Percentiles rank a stretch among this genome's conserved stretches.
phyloP scores from a whole-genome alignment of 1,140 invertebrate species.

The Pissodes strobi region DNA sequence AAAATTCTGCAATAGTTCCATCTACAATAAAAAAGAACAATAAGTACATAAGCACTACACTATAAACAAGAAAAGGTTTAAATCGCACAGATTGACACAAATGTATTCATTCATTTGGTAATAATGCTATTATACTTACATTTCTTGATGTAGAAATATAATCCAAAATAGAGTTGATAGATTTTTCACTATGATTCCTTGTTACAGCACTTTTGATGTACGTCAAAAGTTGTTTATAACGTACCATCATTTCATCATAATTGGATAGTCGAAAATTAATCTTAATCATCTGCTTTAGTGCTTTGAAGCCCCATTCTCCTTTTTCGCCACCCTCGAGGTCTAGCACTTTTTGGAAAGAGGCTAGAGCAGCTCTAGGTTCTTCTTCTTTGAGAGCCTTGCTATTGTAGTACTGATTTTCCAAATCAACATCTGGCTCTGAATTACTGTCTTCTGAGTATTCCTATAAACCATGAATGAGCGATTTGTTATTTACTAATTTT shows the following conservation, averaged over 20 bases:
- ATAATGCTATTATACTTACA: constrained; percentile 64
- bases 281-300: constrained; percentile 99
- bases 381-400: constrained; percentile 98
- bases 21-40: constrained; percentile 73
- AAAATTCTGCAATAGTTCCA: constrained; percentile 99
- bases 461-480: constrained; percentile 59
- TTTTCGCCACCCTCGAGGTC: constrained; percentile 97
- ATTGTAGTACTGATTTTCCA: constrained; percentile 99
- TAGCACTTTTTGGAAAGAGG: constrained; percentile 95
- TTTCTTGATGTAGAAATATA: constrained; percentile 99
- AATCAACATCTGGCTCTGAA: constrained; percentile 97
- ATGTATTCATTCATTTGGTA: neutral
- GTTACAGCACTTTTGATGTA: constrained; percentile 99
- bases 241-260: constrained; percentile 95
- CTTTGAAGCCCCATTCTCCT: constrained; percentile 99
- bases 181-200: constrained; percentile 99
- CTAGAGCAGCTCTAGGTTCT: constrained; percentile 87
- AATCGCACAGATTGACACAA: neutral
- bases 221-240: constrained; percentile 95
- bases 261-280: constrained; percentile 98
- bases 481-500: constrained; percentile 17
- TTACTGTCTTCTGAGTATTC: constrained; percentile 96
- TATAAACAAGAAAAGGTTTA: neutral
- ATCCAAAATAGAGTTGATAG: constrained; percentile 99
- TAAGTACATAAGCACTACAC: neutral